A percentile compares a stretch with the other conserved stretches of the same genome.
phyloP scores from a whole-genome alignment of 2,797 vertebrate species.

The Hemitrygon akajei region DNA sequence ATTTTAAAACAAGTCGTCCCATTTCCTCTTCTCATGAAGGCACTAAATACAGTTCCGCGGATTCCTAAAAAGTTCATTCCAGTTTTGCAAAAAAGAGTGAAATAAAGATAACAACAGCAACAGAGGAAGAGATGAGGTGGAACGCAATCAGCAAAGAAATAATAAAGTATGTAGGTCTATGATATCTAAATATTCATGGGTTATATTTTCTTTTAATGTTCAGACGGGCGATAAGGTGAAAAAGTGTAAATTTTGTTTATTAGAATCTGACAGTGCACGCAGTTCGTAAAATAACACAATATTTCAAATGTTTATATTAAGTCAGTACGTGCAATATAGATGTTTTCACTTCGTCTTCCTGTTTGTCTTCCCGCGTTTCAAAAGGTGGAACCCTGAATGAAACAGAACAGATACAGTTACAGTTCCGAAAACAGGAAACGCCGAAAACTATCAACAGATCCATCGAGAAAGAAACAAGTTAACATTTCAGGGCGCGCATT shows the following conservation, averaged over 20 bases:
- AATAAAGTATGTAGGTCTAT: background rate
- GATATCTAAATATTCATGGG: background rate
- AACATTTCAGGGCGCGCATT: too few relatives aligned
- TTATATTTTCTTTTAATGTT: background rate
- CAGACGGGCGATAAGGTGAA: background rate
- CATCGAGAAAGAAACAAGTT: too few relatives aligned
- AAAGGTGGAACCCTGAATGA: background rate
- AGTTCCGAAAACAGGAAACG: too few relatives aligned
- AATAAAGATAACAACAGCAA: background rate
- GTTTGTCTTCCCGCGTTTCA: background rate
- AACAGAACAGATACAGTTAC: background rate
- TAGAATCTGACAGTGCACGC: background rate
- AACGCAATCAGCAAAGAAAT: background rate
- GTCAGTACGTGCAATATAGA: background rate
- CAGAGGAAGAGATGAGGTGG: background rate
- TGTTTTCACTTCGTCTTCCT: background rate
- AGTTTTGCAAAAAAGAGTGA: background rate
- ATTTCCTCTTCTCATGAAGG: background rate
- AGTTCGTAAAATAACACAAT: too few relatives aligned
- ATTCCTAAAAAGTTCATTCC: background rate
- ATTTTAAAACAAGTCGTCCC: too few relatives aligned
- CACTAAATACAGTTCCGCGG: background rate
- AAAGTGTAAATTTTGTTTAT: background rate
- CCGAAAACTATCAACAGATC: too few relatives aligned
- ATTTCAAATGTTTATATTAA: too few relatives aligned